Evolutionary conservation across 2,113 vertebrate species (phyloP), one percentile per base, ranked within the genome.

Genomic region (Oncorhynchus kisutch): DNA sequence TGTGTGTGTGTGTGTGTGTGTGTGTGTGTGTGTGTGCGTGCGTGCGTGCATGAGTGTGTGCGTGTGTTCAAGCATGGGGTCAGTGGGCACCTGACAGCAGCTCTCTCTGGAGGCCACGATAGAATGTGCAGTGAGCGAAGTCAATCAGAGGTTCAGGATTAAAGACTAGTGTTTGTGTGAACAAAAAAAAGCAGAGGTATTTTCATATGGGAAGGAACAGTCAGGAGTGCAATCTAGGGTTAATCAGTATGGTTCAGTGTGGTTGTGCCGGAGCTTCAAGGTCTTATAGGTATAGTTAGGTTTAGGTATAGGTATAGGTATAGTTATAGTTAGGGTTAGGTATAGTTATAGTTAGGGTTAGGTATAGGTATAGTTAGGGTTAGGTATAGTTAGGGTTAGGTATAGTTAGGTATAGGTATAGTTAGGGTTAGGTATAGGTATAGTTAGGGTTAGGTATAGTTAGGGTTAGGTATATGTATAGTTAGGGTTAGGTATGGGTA

Each of bases 21-120:
- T n/a, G 60, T 27, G 72, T 20, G 73, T 2, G 59, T 27, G 72
- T 12, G 60, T 29, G 22, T 27, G 59, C n/a, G 39, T 27, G 72
- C 12, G 74, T 3, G 29, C 49, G 34, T 66, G 59, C 5, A 14
- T 66, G 59, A 27, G 72, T 12, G 60, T 0, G 60, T 51, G 39
- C 5, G 62, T 27, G 74, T 3, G 29, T 66, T 78, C 79, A 75
- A 73, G 59, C 76, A 69, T 76, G 72, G 78, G 74, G 20, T 1
- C 5, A 27, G 25, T 31, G 48, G 83, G 86, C 85, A 77, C 78
- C 80, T 85, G 88, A 88, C 83, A 60, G 8, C 76, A 69, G 69
- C 75, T 65, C 27, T 25, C 24, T 70, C 34, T 22, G 27, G 14
- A 71, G 39, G 16, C 18, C 29, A 39, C 8, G 25, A 45, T 54